Conservation (phyloP, 1,140 invertebrate species). For the Cherax destructor region DNA sequence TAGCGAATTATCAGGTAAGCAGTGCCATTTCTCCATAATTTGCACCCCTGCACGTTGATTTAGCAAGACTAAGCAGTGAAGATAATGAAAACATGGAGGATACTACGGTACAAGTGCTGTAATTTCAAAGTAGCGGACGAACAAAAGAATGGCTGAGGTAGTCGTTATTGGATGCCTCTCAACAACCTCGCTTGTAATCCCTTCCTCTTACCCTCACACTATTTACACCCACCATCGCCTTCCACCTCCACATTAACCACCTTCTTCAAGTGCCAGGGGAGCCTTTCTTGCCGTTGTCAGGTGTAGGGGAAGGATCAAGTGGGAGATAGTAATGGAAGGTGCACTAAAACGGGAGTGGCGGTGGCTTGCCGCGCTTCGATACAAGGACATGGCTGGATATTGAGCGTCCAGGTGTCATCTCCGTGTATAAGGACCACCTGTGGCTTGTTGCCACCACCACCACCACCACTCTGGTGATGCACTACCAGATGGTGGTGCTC, state of each 20-base stretch:
- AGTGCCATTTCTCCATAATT: background rate
- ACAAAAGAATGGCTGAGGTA: constrained; percentile 62
- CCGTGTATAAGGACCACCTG: no score
- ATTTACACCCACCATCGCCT: no score
- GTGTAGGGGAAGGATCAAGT: no score
- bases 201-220: background rate
- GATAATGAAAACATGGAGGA: background rate
- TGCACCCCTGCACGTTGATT: background rate
- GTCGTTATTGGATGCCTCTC: constrained; percentile 57
- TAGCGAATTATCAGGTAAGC: constrained; percentile 64
- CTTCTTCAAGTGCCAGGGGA: background rate
- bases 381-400: constrained; percentile 63
- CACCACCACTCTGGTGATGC: background rate
- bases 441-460: background rate
- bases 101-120: background rate
- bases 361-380: constrained; percentile 55
- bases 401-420: constrained; percentile 5
- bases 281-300: background rate
- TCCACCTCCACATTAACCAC: background rate
- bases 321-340: background rate
- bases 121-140: constrained; percentile 55
- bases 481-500: background rate
- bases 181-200: constrained; percentile 49
- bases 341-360: constrained; percentile 41
- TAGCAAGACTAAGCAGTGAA: background rate